Conservation (phyloP, 2,113 vertebrate species). For the Hydrolagus affinis region DNA sequence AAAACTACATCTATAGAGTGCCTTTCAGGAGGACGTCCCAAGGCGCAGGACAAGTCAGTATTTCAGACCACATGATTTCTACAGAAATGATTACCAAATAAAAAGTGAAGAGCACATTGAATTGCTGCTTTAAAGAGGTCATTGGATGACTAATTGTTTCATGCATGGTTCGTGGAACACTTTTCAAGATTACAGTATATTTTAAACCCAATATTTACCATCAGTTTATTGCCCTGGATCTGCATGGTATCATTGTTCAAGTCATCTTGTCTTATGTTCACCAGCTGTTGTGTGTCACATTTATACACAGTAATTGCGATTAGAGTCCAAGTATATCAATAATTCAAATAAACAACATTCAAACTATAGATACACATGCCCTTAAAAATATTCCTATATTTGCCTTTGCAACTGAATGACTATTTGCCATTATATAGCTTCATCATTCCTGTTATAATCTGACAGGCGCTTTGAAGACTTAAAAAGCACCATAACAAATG, state of each 20-base stretch:
- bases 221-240: not conserved
- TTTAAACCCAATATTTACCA: constrained; percentile 12
- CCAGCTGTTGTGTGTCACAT: constrained; percentile 8
- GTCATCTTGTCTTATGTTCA: not conserved
- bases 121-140: not conserved
- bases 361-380: not conserved
- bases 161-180: not conserved
- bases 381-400: not conserved
- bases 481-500: too few species aligned
- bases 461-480: too few species aligned
- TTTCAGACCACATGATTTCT: too few species aligned
- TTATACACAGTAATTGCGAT: not conserved
- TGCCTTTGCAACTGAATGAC: not conserved
- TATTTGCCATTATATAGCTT: not conserved
- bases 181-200: not conserved
- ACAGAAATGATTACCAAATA: too few species aligned
- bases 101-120: not conserved
- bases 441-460: too few species aligned
- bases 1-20: too few species aligned
- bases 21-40: too few species aligned
- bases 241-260: not conserved
- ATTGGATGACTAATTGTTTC: not conserved
- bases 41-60: too few species aligned
- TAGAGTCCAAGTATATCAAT: not conserved
- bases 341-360: not conserved